Base-by-base conservation (phyloP, 2,797 vertebrate species). In the Streptopelia turtur region DNA sequence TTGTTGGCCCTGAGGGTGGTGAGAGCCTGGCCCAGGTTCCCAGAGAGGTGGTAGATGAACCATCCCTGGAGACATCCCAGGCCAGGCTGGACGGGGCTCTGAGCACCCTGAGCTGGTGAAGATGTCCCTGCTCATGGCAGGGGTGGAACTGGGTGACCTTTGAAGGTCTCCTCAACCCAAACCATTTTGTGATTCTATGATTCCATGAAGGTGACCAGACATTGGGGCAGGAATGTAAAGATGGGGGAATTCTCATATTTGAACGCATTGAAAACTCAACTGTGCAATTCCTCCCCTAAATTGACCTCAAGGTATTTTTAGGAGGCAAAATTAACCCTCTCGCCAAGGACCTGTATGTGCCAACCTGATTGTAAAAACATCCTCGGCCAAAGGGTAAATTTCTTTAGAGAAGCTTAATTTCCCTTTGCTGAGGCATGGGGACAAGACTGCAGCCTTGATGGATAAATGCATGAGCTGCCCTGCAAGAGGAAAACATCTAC, bases 161-260 rank as follows among this genome's bases (percentile, higher is more conserved):
- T 41, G 41, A 18, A 43, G 41, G 41, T 17, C 41, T 7, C 41
- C 43, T 43, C 41, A 16, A 41, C 16, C 41, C 41, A 43, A 43
- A 43, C 17, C 16, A 43, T 41, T 16, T 41, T 41, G 6, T 8
- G 41, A 43, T 43, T 43, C 41, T 17, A 43, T 43, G 41, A 43
- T 43, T 43, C 41, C 16, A 17, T 18, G 41, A 31, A 68, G 20
- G 33, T 6, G 27, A 53, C 28, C 72, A 71, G 47, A 30, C 1
- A 8, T 11, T 16, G 25, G 30, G 68, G n/a, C 15, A 52, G 47
- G 45, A 63, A 25, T 0, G 0, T 8, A 10, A 83, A 64, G 5
- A 76, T 6, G 12, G 23, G 31, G 6, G 5, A 74, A 33, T 49
- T 33, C 59, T 74, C 60, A 39, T 55, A 39, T 28, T 21, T 53